Evolutionary conservation across 2,797 vertebrate genomes (phyloP), one percentile per base, ranked within the genome.

Genomic region (Clamator glandarius): DNA sequence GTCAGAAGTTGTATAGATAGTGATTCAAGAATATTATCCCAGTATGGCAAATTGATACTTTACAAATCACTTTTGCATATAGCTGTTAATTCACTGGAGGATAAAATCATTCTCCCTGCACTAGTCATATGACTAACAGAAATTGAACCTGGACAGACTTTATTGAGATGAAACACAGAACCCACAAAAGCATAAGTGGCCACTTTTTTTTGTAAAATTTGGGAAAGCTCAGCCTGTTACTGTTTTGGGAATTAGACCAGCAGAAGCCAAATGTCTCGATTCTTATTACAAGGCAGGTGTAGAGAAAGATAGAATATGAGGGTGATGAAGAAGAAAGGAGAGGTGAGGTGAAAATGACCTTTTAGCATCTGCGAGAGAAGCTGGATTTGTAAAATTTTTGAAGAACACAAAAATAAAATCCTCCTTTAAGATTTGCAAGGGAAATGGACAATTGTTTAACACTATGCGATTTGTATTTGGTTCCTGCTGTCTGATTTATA

Each of bases 401-500:
- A 89, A 89, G 26, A 62, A 72, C 8, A 62, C 23, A 54, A 72
- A 84, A 73, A 79, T 29, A 73, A 77, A 91, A 33, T 55, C 51
- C 18, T 58, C 29, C 8, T 78, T 83, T 48, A 57, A 24, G 19
- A 29, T 54, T 84, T 78, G 26, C n/a, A 70, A 67, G 28, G 21
- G 20, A 88, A 94, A 93, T 31, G 26, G 28, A 31, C 0, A 0
- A 83, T 83, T 52, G 42, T 73, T 91, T 89, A 77, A 50, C 25
- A 36, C 18, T 54, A n/a, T 21, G 8, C 6, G 36, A 66, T 82
- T 80, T 64, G 25, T 42, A 57, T 88, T 63, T 84, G 39, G 24
- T 48, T 93, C 82, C 69, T 86, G 51, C 51, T 72, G 12, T 14
- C 12, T 72, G 42, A 86, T 92, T 81, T 73, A 42, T 66, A 87